phyloP scores from a whole-genome alignment of 2,888 invertebrate genomes.

The Philereme vetulata region DNA sequence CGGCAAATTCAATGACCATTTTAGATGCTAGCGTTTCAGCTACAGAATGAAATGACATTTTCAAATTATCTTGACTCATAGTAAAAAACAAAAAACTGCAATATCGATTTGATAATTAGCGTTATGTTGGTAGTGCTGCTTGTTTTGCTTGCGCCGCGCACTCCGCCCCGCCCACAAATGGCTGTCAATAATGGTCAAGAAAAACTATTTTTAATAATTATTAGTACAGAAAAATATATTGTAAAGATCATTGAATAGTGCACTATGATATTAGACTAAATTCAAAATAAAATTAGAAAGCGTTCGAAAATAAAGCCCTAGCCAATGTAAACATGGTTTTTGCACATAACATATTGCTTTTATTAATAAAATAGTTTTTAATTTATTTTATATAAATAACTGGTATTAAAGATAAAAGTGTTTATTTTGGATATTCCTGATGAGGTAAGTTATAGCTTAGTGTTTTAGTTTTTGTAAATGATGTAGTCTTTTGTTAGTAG shows the following conservation, averaged over 20 bases:
- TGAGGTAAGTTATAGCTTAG: conserved; percentile 42
- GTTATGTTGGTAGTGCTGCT: conserved; percentile 34
- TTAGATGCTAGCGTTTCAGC: neutral
- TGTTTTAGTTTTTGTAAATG: conserved; percentile 27
- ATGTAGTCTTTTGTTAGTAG: neutral
- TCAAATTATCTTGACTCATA: no score
- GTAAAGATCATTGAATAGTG: neutral
- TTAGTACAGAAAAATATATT: neutral
- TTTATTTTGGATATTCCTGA: conserved; percentile 18
- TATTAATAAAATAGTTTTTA: conserved; percentile 31
- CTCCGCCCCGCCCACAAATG: conserved; percentile 69
- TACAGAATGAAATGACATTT: no score
- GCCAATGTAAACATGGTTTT: conserved; percentile 18
- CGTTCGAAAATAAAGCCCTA: neutral
- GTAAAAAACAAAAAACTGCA: no score
- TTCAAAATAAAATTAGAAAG: neutral
- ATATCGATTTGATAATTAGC: no score
- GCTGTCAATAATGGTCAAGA: conserved; percentile 58
- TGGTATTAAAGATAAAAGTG: conserved; percentile 13
- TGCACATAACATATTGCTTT: conserved; percentile 11
- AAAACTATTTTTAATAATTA: no score
- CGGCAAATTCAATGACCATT: conserved; percentile 3
- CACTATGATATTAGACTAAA: neutral
- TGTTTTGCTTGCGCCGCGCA: conserved; percentile 60
- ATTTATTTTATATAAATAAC: conserved; percentile 40